Base-by-base conservation (phyloP, 2,113 vertebrate species). In the Pagrus major region DNA sequence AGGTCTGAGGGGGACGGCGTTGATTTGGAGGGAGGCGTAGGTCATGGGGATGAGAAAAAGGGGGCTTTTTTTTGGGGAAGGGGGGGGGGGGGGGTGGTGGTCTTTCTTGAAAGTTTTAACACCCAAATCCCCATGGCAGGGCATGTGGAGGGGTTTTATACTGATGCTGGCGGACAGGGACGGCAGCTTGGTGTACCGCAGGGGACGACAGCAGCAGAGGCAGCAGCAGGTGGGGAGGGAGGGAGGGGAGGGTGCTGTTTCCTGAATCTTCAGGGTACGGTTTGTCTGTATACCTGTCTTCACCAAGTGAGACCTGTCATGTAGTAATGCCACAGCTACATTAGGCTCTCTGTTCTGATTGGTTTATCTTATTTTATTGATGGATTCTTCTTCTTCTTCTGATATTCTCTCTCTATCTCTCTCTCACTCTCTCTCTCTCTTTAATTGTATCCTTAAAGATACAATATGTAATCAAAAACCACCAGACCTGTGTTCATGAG, bases 1-100 rank as follows among this genome's bases (percentile, higher is more conserved):
- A 90, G 90, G 93, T 93, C 90, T 90, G 68, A 77, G 79, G 83
- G 92, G 92, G 91, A 55, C 78, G 72, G 85, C 73, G 84, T 89
- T 86, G 83, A 89, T 91, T 89, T 71, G 72, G 78, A 71, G 68
- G 88, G 90, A 90, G 92, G 92, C 78, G 80, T 52, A 75, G 79
- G 90, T 80, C 59, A 39, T 33, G 70, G 81, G 77, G 88, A 79
- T 81, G 69, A 83, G 80, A 78, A 74, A 83, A 84, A 71, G 63
- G 76, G 66, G 61, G 69, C 0, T 9, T 65, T 81, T 87, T 65
- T 59, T 44, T 4, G 7, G 15, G 14, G 9, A n/a, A n/a, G 16
- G 6, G 66, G 14, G 12, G 20, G 51, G 27, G 2, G 9, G 16
- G 65, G 31, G 75, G 49, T 31, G 64, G 59, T 74, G 72, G 74